Percentiles rank a stretch among this genome's conserved stretches.
phyloP scores from a whole-genome alignment of 1,140 invertebrate genomes.

The Drosophila pallidifrons region DNA sequence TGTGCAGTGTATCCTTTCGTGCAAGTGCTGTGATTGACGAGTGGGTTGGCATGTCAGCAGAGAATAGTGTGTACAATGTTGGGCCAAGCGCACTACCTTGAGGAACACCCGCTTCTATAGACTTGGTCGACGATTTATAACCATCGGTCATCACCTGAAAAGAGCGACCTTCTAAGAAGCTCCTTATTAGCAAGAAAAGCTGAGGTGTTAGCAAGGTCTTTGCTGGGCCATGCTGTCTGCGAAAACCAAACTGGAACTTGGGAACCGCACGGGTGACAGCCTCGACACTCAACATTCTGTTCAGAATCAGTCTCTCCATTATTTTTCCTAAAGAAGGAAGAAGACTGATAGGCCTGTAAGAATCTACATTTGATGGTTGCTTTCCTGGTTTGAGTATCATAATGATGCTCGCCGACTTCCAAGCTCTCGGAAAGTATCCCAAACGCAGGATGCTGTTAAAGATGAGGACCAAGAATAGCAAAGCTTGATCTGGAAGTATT shows the following conservation, averaged over 20 bases:
- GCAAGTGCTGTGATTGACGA: no score
- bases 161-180: no score
- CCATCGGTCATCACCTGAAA: no score
- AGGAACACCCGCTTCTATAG: no score
- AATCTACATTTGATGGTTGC: not conserved
- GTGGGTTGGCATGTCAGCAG: no score
- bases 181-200: no score
- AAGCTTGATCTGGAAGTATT: not conserved
- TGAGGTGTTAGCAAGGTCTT: no score
- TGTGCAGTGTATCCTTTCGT: no score
- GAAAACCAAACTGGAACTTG: not conserved
- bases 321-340: not conserved
- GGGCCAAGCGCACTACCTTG: no score
- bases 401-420: conserved; percentile 7
- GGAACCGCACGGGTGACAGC: not conserved
- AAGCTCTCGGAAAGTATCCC: not conserved
- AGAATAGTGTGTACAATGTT: no score
- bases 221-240: not conserved
- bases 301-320: not conserved
- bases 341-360: conserved; percentile 9
- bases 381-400: no score
- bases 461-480: not conserved
- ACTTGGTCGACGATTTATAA: no score
- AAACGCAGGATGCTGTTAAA: not conserved
- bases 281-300: not conserved